These are phyloP conservation scores for Hirudinaria manillensis DNA, from an alignment of 2,888 invertebrate genomes.

Conservation along the genomic window DNA sequence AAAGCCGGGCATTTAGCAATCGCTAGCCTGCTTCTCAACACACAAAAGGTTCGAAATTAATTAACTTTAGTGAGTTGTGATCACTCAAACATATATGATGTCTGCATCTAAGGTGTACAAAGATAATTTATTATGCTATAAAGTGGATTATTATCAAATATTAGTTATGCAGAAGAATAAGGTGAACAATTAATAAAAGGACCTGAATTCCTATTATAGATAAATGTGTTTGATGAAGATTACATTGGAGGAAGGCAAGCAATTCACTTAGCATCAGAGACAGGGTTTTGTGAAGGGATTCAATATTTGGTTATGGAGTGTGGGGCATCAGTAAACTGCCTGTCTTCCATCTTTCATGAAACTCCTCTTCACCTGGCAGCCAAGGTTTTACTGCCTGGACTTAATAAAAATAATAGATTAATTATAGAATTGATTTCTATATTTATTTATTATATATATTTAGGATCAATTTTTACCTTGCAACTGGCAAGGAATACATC, in stretches of 20 bases:
- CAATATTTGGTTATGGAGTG: background rate
- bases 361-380: conserved; percentile 13
- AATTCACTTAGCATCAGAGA: conserved; percentile 12
- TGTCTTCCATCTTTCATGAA: background rate
- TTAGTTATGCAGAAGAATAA: no score
- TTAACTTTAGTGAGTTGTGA: no score
- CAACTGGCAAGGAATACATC: background rate
- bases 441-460: background rate
- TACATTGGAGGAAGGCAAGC: conserved; percentile 15
- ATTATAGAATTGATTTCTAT: no score
- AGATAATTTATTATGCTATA: no score
- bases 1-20: background rate
- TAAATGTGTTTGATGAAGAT: background rate
- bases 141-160: no score
- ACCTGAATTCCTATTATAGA: no score
- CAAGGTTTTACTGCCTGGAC: background rate
- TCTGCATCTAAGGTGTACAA: no score
- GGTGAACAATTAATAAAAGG: no score
- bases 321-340: background rate
- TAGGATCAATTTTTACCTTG: background rate
- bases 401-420: no score
- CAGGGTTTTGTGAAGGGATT: background rate
- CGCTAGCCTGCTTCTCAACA: conserved; percentile 8
- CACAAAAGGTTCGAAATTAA: no score
- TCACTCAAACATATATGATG: no score